phyloP scores from a whole-genome alignment of 2,113 vertebrate genomes.

The Chaenocephalus aceratus region DNA sequence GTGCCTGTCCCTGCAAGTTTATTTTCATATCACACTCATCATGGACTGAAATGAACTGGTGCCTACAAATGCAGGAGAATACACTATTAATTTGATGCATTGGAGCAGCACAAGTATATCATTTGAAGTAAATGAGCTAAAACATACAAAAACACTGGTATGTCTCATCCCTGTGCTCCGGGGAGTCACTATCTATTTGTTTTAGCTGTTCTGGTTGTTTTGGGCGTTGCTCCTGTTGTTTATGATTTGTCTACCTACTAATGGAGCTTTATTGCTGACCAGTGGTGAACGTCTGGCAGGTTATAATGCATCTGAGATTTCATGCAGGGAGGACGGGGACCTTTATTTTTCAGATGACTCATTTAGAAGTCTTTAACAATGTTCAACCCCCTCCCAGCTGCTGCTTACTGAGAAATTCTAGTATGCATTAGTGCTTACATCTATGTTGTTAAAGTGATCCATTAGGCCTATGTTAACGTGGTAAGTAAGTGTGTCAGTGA shows the following conservation, averaged over 20 bases:
- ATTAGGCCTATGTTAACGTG: conserved; percentile 1
- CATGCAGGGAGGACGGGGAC: conserved; percentile 28
- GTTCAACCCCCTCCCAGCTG: not conserved
- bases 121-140: not conserved
- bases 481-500: not conserved
- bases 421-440: conserved; percentile 28
- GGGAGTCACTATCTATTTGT: not conserved
- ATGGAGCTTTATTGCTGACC: conserved; percentile 62
- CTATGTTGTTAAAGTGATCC: conserved; percentile 18
- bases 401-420: conserved; percentile 8
- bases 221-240: conserved; percentile 30
- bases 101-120: not conserved
- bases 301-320: conserved; percentile 51
- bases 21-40: conserved; percentile 17
- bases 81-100: not conserved
- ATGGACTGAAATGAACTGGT: conserved; percentile 2
- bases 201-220: conserved; percentile 11
- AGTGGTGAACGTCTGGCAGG: conserved; percentile 1
- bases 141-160: not conserved
- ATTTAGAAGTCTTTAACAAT: conserved; percentile 57
- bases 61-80: not conserved
- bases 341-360: conserved; percentile 43
- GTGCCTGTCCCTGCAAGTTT: not conserved
- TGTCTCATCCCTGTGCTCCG: conserved; percentile 3
- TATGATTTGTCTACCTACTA: conserved; percentile 38